Evolutionary conservation across 2,888 invertebrate species (phyloP).

Genomic region (Thymelicus sylvestris): DNA sequence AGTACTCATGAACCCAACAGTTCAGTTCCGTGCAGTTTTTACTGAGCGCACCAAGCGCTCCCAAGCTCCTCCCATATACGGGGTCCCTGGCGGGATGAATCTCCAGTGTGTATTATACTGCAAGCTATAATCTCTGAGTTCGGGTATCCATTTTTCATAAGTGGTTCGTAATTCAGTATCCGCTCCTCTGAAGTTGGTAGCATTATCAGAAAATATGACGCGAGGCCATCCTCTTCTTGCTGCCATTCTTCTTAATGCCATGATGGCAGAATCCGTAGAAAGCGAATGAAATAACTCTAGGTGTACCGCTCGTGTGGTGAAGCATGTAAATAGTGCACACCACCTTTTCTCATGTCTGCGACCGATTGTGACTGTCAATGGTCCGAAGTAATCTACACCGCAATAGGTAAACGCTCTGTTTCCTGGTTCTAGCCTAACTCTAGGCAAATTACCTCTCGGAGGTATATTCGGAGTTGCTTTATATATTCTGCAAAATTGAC

Average conservation of each 20-base stretch:
- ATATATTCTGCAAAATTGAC: too few species aligned
- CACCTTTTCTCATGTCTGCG: constrained; percentile 39
- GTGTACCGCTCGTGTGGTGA: too few species aligned
- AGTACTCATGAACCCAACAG: neutral
- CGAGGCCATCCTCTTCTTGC: constrained; percentile 43
- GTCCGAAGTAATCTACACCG: constrained; percentile 43
- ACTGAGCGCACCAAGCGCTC: constrained; percentile 40
- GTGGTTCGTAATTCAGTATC: constrained; percentile 36
- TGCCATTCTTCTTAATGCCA: constrained; percentile 45
- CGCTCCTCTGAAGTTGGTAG: constrained; percentile 44
- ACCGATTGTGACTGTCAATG: constrained; percentile 37
- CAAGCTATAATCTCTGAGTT: neutral
- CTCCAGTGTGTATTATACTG: too few species aligned
- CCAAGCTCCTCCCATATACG: too few species aligned
- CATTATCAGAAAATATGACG: constrained; percentile 40
- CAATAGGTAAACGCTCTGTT: constrained; percentile 37
- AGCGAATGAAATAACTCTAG: constrained; percentile 1
- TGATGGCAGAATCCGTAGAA: constrained; percentile 42
- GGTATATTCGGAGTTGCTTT: too few species aligned
- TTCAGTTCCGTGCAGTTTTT: constrained; percentile 35
- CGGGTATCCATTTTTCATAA: neutral
- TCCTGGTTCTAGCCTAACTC: neutral
- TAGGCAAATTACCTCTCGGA: too few species aligned
- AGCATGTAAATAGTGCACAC: constrained; percentile 40
- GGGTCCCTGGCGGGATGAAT: too few species aligned